A percentile compares a stretch with the other conserved stretches of the same genome.
These are phyloP conservation scores for Horisme vitalbata DNA, from an alignment of 2,888 invertebrate species.

Conservation along the genomic window DNA sequence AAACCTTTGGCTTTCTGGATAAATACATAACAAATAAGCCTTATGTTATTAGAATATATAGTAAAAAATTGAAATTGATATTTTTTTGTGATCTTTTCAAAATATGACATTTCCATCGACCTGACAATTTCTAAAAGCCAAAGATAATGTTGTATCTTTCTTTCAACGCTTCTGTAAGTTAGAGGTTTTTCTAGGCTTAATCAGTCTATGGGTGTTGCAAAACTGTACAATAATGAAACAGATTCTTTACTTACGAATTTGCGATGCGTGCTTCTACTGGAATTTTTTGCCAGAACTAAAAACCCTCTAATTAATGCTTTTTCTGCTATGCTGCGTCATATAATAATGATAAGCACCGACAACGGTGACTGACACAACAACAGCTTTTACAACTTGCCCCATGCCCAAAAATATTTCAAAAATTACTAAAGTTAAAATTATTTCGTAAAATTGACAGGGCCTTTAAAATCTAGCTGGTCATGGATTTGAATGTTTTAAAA, in stretches of 20 bases:
- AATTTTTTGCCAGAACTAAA: neutral
- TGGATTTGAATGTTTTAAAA: neutral
- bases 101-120: slow-evolving; percentile 9
- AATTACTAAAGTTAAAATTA: neutral
- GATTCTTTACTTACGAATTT: too few relatives aligned
- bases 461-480: slow-evolving; percentile 19
- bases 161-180: neutral
- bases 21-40: slow-evolving; percentile 44
- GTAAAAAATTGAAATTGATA: slow-evolving; percentile 1
- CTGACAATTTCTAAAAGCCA: slow-evolving; percentile 5
- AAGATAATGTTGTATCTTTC: slow-evolving; percentile 8
- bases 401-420: slow-evolving; percentile 29
- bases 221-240: too few relatives aligned
- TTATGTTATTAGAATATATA: slow-evolving; percentile 17
- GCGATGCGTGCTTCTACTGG: neutral
- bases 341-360: slow-evolving; percentile 49
- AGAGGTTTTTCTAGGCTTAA: neutral
- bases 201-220: neutral
- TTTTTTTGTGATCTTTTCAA: slow-evolving; percentile 24
- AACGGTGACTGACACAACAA: slow-evolving; percentile 44
- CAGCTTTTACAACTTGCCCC: slow-evolving; percentile 44
- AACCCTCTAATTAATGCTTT: neutral
- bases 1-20: slow-evolving; percentile 27
- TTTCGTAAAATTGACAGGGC: neutral
- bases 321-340: slow-evolving; percentile 30